Conservation (phyloP, 2,797 vertebrate species). For the Lycodopsis pacificus region DNA sequence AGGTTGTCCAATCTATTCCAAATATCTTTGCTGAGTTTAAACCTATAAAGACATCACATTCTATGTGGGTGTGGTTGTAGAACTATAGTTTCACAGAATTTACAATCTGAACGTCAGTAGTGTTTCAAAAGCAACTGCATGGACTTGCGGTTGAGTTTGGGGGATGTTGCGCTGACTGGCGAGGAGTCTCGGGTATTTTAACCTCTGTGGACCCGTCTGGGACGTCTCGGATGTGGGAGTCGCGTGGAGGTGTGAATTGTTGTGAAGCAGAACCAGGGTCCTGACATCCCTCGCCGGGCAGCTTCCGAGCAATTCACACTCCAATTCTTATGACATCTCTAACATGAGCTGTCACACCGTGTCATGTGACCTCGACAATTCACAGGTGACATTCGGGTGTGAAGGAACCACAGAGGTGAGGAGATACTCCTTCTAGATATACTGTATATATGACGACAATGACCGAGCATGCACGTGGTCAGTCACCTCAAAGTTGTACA, state of each 20-base stretch:
- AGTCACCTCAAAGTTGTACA: neutral
- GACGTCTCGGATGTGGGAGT: neutral
- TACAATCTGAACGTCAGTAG: neutral
- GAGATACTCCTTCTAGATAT: neutral
- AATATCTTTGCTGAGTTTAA: neutral
- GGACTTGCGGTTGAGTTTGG: neutral
- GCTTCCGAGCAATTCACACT: conserved; percentile 29
- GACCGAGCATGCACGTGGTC: neutral
- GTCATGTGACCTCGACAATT: neutral
- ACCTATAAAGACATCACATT: neutral
- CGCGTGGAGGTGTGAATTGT: conserved; percentile 24
- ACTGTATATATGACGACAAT: no score
- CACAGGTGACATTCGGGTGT: neutral
- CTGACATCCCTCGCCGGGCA: neutral
- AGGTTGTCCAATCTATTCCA: neutral
- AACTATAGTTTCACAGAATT: neutral
- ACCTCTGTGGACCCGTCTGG: neutral
- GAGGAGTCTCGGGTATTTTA: neutral
- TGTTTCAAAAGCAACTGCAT: neutral
- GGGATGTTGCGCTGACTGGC: neutral
- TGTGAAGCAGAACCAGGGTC: neutral
- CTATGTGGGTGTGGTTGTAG: neutral
- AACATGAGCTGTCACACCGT: neutral
- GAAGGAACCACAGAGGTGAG: neutral
- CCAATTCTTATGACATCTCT: neutral